Conservation (phyloP, 2,797 vertebrate species). For the Semaprochilodus insignis region DNA sequence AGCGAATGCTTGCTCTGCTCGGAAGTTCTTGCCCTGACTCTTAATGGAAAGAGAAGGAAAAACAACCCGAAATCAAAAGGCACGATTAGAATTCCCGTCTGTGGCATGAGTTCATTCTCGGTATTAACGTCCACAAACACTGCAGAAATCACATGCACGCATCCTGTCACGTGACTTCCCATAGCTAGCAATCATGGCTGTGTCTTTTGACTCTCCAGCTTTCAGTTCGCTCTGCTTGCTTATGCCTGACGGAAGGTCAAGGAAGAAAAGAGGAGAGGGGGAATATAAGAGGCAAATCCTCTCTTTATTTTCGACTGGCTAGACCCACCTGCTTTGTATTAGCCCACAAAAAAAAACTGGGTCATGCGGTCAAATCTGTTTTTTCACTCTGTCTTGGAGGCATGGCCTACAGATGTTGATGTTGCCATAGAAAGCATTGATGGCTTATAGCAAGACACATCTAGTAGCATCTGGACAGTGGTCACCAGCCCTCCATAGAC, state of each 20-base stretch:
- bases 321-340: slow-evolving; percentile 76
- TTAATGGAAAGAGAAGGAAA: slow-evolving; percentile 24
- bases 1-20: neutral
- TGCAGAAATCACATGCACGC: slow-evolving; percentile 70
- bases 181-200: slow-evolving; percentile 60
- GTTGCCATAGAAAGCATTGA: slow-evolving; percentile 33
- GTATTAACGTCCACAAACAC: slow-evolving; percentile 73
- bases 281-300: slow-evolving; percentile 53
- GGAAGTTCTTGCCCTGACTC: slow-evolving; percentile 46
- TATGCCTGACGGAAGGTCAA: slow-evolving; percentile 61
- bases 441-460: slow-evolving; percentile 51
- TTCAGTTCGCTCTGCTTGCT: slow-evolving; percentile 66
- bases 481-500: neutral
- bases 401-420: slow-evolving; percentile 71
- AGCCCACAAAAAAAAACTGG: slow-evolving; percentile 55
- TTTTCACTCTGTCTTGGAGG: slow-evolving; percentile 53
- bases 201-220: slow-evolving; percentile 62
- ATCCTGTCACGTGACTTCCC: slow-evolving; percentile 73
- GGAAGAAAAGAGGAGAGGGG: slow-evolving; percentile 46
- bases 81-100: slow-evolving; percentile 67
- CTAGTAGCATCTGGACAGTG: slow-evolving; percentile 34
- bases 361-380: slow-evolving; percentile 64
- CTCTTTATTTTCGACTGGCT: slow-evolving; percentile 65
- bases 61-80: slow-evolving; percentile 55
- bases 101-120: slow-evolving; percentile 63